Conservation (phyloP, 2,888 invertebrate genomes). For the Pachymerium ferrugineum region DNA sequence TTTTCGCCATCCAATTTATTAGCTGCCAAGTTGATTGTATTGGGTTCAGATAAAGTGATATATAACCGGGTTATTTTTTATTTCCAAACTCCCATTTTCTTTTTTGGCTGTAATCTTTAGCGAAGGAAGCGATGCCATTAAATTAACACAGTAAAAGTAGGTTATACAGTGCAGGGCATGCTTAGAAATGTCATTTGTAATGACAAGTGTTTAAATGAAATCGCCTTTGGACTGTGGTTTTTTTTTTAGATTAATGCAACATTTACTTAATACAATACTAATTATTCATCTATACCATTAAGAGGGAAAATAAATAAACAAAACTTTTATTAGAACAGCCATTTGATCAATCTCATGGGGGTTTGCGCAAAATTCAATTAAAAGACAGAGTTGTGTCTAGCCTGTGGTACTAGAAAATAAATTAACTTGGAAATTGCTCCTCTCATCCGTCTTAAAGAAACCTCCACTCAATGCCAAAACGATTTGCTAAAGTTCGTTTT, state of each 20-base stretch:
- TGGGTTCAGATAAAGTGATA: background rate
- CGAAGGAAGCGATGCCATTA: background rate
- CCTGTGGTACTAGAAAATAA: constrained; percentile 16
- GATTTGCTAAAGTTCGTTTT: constrained; percentile 19
- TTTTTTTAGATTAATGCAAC: too few relatives aligned
- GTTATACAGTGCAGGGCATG: too few relatives aligned
- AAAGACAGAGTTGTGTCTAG: constrained; percentile 19
- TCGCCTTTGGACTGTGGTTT: too few relatives aligned
- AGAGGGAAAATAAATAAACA: background rate
- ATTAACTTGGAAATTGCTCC: constrained; percentile 23
- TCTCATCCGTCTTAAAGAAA: constrained; percentile 27
- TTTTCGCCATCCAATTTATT: constrained; percentile 14
- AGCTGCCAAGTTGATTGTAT: constrained; percentile 25
- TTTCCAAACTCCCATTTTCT: background rate
- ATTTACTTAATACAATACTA: background rate
- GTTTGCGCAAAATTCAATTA: constrained; percentile 11
- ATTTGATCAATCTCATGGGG: background rate
- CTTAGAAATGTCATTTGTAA: too few relatives aligned
- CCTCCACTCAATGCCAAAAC: constrained; percentile 21
- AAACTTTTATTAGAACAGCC: constrained; percentile 1
- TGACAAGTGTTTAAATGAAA: too few relatives aligned
- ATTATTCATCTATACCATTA: background rate
- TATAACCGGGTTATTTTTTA: background rate
- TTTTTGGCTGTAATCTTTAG: background rate
- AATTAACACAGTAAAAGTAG: too few relatives aligned